Percentiles rank a stretch among this genome's conserved stretches.
phyloP scores from a whole-genome alignment of 2,888 invertebrate genomes.

The Campaea margaritaria region DNA sequence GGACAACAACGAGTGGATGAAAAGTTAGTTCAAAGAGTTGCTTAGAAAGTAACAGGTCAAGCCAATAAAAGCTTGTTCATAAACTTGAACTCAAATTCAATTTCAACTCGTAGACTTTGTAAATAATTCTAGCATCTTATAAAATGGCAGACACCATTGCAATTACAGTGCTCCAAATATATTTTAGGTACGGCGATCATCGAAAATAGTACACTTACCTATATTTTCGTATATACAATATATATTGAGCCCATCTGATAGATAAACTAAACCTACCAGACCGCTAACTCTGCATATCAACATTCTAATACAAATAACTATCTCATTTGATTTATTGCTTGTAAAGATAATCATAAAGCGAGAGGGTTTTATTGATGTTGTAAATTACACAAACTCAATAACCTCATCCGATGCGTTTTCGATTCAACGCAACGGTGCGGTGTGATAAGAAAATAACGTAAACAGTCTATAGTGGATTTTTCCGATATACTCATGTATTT shows the following conservation, averaged over 20 bases:
- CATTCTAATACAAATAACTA: slow-evolving; percentile 15
- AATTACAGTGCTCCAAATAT: too few relatives aligned
- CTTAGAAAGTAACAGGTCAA: too few relatives aligned
- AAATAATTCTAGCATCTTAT: too few relatives aligned
- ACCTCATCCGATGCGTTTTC: slow-evolving; percentile 18
- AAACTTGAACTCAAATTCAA: too few relatives aligned
- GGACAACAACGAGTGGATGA: too few relatives aligned
- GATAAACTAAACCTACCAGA: not conserved
- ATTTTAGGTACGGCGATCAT: too few relatives aligned
- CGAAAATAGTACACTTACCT: not conserved
- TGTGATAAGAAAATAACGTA: slow-evolving; percentile 9
- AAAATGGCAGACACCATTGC: too few relatives aligned
- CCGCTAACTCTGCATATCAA: slow-evolving; percentile 25
- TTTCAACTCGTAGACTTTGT: too few relatives aligned
- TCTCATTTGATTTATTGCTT: slow-evolving; percentile 29
- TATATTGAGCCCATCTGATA: not conserved
- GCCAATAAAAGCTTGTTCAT: too few relatives aligned
- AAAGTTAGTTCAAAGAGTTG: too few relatives aligned
- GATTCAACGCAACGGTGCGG: too few relatives aligned
- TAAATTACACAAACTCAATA: slow-evolving; percentile 27
- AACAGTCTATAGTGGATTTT: slow-evolving; percentile 11
- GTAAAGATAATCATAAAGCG: slow-evolving; percentile 21
- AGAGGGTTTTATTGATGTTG: slow-evolving; percentile 16
- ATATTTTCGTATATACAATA: too few relatives aligned
- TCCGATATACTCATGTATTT: slow-evolving; percentile 2